Base-by-base conservation (phyloP, 2,797 vertebrate species). In the Acipenser ruthenus region DNA sequence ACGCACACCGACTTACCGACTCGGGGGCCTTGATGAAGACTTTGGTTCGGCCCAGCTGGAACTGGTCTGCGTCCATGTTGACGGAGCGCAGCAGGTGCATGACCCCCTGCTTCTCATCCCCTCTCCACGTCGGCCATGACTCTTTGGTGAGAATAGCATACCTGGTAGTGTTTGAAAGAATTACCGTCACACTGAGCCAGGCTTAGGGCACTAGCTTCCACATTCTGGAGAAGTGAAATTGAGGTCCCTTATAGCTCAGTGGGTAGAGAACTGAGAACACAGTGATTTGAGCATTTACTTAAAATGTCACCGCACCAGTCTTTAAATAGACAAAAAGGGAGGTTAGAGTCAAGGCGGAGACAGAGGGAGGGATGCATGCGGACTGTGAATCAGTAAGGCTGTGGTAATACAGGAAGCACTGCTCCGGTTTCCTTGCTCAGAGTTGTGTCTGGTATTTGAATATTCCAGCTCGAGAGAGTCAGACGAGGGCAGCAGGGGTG, bases 1-100 rank as follows among this genome's bases (percentile, higher is more conserved):
- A 4, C 10, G 55, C 13, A 7, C 4, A 7, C 55, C 10, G 23
- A 9, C 88, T 78, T 86, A 99, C 97, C 70, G 95, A 99, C 78
- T 99, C 97, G 0, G 97, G 97, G 60, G 95, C 95, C 86, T 98
- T 98, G 73, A 99, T 90, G 84, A 98, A 98, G 74, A 99, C 75
- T 78, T 99, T 98, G 66, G 88, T 92, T 70, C 83, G 91, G 10
- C 96, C 97, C 0, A 99, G 93, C 82, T 99, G 96, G 84, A 88
- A 98, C 77, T 99, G 96, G 76, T 99, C 95, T 62, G 89, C 86
- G 77, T 99, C 97, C 93, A 98, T 93, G 85, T 94, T 93, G 77
- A 99, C 97, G 0, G 95, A 94, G 8, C 89, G 89, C 55, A 99
- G 82, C 67, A 99, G 83, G 69, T 98, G 93, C 65, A 95, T 82